Conservation (phyloP, 1,140 invertebrate genomes). For the Caenorhabditis briggsae region DNA sequence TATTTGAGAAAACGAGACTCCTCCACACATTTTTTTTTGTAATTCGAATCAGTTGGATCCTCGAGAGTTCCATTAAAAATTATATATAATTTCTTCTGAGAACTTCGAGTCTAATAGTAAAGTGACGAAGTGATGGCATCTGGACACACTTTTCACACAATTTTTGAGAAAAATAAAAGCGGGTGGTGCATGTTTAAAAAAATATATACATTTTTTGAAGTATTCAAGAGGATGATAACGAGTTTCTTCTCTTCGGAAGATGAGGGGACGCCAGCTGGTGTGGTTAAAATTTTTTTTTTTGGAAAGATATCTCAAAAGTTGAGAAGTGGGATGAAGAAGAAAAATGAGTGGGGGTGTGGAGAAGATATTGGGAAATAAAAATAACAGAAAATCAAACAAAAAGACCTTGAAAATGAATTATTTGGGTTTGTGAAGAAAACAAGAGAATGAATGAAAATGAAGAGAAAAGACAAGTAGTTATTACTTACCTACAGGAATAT, state of each 20-base stretch:
- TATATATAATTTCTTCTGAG: not conserved
- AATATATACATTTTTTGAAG: not conserved
- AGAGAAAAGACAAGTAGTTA: too few species aligned
- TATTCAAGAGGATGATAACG: slow-evolving; percentile 29
- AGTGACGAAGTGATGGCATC: not conserved
- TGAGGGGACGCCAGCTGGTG: not conserved
- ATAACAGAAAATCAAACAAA: not conserved
- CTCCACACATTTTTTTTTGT: not conserved
- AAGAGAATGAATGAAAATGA: too few species aligned
- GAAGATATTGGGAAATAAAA: not conserved
- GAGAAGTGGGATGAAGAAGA: too few species aligned
- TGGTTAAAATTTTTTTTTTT: too few species aligned
- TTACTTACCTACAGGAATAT: too few species aligned
- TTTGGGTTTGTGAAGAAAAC: not conserved
- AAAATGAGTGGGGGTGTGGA: too few species aligned
- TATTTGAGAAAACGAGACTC: not conserved
- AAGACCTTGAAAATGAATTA: slow-evolving; percentile 18
- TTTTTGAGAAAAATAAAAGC: not conserved
- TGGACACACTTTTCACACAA: not conserved
- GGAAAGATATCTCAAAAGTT: too few species aligned
- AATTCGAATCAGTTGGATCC: slow-evolving; percentile 11
- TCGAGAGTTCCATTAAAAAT: not conserved
- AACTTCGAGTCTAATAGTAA: not conserved
- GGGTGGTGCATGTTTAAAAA: slow-evolving; percentile 35
- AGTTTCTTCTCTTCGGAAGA: not conserved